Conservation (phyloP, 2,888 invertebrate genomes). For the Eupithecia exiguata region DNA sequence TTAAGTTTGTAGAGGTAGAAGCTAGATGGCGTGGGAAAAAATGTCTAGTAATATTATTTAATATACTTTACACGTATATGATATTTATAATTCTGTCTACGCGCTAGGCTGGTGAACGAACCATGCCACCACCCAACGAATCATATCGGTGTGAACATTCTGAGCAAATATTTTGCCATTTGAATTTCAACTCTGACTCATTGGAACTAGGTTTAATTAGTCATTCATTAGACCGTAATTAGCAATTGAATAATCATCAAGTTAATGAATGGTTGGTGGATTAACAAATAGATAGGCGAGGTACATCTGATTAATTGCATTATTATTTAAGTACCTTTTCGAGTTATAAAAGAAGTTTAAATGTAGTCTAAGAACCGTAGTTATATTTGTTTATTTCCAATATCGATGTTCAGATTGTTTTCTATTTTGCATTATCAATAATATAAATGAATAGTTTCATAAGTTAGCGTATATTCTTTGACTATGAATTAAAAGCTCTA, state of each 20-base stretch:
- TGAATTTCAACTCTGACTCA: constrained; percentile 17
- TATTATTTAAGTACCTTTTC: not conserved
- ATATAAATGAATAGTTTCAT: too few relatives aligned
- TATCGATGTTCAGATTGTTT: too few relatives aligned
- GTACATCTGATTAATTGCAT: not conserved
- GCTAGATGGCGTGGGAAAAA: not conserved
- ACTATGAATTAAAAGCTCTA: too few relatives aligned
- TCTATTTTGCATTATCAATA: too few relatives aligned
- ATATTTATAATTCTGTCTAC: not conserved
- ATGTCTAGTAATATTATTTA: not conserved
- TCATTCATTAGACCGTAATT: not conserved
- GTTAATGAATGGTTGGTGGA: not conserved
- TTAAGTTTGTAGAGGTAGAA: not conserved
- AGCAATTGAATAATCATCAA: not conserved
- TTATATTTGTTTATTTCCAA: too few relatives aligned
- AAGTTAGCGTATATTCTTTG: too few relatives aligned
- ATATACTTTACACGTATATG: not conserved
- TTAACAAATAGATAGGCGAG: not conserved
- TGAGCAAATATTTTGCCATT: constrained; percentile 6
- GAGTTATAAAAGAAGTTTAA: too few relatives aligned
- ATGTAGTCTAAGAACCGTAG: too few relatives aligned
- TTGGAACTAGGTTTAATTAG: constrained; percentile 3
- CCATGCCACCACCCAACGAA: constrained; percentile 20
- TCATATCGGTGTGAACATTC: constrained; percentile 20
- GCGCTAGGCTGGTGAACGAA: constrained; percentile 29